Conservation (phyloP, 2,888 invertebrate species). For the Xestobium rufovillosum region DNA sequence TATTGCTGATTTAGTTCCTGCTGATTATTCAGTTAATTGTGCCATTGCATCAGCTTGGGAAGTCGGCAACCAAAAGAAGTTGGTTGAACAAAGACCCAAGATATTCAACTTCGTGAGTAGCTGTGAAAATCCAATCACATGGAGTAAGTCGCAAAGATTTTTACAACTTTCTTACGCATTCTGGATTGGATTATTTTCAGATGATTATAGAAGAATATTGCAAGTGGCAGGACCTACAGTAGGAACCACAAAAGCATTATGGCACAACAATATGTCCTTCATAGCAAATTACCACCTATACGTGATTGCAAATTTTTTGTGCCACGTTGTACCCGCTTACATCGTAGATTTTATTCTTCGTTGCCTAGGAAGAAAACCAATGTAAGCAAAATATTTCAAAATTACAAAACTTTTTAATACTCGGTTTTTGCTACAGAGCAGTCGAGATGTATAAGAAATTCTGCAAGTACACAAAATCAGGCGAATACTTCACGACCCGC, state of each 20-base stretch:
- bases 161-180: too few relatives aligned
- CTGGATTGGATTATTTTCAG: constrained; percentile 39
- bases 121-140: constrained; percentile 71
- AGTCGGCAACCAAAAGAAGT: constrained; percentile 36
- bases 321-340: constrained; percentile 57
- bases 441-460: neutral
- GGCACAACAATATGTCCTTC: constrained; percentile 50
- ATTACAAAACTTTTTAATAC: too few relatives aligned
- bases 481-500: neutral
- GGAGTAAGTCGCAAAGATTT: constrained; percentile 55
- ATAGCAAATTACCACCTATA: constrained; percentile 52
- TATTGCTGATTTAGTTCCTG: constrained; percentile 61
- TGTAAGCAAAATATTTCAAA: constrained; percentile 44
- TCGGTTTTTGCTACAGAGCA: too few relatives aligned
- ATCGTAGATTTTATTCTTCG: constrained; percentile 50
- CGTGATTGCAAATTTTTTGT: constrained; percentile 49
- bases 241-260: constrained; percentile 50
- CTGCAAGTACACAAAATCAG: neutral
- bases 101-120: constrained; percentile 86
- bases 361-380: constrained; percentile 54
- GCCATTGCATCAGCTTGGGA: constrained; percentile 5
- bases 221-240: constrained; percentile 48
- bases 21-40: constrained; percentile 35
- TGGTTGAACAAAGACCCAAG: constrained; percentile 45
- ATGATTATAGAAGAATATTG: constrained; percentile 48